These are phyloP conservation scores for Turnix velox DNA, from an alignment of 2,113 vertebrate genomes.

Conservation along the genomic window DNA sequence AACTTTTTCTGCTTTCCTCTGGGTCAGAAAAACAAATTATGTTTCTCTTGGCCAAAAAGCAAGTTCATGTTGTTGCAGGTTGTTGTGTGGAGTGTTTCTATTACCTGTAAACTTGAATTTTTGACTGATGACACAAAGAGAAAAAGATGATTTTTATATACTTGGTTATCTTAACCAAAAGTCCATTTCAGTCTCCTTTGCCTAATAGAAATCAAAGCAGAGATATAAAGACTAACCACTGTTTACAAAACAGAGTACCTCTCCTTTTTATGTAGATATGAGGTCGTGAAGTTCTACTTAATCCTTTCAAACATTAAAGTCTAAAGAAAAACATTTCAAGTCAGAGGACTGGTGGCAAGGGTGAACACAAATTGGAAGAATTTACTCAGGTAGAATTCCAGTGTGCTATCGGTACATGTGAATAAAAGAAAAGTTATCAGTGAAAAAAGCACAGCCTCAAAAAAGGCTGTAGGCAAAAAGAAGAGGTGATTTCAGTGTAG, in stretches of 20 bases:
- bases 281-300: background rate
- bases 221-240: background rate
- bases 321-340: background rate
- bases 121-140: background rate
- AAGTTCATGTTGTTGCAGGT: background rate
- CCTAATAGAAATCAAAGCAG: background rate
- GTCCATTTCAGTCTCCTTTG: background rate
- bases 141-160: background rate
- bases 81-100: background rate
- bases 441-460: background rate
- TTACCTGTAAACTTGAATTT: background rate
- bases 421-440: background rate
- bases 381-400: background rate
- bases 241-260: background rate
- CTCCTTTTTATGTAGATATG: background rate
- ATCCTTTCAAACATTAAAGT: background rate
- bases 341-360: background rate
- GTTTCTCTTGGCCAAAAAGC: background rate
- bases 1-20: conserved; percentile 2
- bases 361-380: background rate
- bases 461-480: background rate
- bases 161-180: background rate
- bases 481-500: background rate
- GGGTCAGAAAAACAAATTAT: conserved; percentile 12
- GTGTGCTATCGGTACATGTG: background rate